Evolutionary conservation across 35 echinoderm and acorn worm species (phyloP), one percentile per base, ranked within the genome.

Genomic region (Apostichopus californicus): DNA sequence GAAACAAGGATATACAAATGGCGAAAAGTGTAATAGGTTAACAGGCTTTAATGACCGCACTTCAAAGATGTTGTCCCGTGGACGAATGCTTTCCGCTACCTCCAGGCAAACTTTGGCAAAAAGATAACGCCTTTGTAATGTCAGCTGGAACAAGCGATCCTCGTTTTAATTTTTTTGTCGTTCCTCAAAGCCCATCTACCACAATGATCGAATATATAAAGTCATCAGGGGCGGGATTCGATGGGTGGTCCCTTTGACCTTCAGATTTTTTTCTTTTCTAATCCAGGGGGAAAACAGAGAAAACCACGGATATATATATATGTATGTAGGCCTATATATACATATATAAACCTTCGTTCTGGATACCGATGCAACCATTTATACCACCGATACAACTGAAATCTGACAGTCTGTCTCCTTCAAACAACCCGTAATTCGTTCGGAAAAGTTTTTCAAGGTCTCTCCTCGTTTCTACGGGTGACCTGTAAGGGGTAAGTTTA

Each of bases 351-450:
- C 71, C 34, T 46, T 75, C 14, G 71, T 22, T 75, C 21, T 75
- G 20, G 71, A 14, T 53, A 55, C 28, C 80, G 55, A 82, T 13
- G 80, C 14, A 57, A 53, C 71, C 71, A 75, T 75, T 75, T 20
- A 75, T 18, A 75, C 14, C n/a, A 68, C 64, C 64, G 34, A n/a
- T 22, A 75, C 71, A 4, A 6, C 71, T 75, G 20, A 4, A 6
- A 55, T 57, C n/a, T 82, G 80, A 82, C 80, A 82, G 80, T 12
- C 1, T 46, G 0, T 58, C 72, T 57, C 77, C 89, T 78, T n/a
- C 89, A 91, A 91, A 91, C 89, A 91, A 91, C 77, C 89, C 18
- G 89, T 91, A 91, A 91, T 91, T 91, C 89, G 34, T 91, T 91
- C 89, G 17, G 24, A 56, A 85, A 58, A 56, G 46, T 56, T 59